Conservation (phyloP, 2,888 invertebrate genomes). For the Tipula lateralis region DNA sequence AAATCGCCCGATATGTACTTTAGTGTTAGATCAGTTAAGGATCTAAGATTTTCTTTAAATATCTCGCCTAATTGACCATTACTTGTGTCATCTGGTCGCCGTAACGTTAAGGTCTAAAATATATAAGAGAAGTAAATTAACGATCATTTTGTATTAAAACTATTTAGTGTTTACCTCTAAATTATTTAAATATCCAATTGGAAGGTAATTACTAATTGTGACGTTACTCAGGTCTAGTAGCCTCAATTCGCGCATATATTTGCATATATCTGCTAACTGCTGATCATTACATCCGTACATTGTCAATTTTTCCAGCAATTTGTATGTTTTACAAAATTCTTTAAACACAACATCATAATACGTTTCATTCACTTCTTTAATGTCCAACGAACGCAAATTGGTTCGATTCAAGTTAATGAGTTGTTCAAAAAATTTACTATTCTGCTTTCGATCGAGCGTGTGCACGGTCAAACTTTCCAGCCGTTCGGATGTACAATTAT, state of each 20-base stretch:
- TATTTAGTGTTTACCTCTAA: background rate
- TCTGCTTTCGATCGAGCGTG: background rate
- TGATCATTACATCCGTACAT: background rate
- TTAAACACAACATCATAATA: background rate
- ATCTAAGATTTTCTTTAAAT: no score
- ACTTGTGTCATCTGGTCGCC: no score
- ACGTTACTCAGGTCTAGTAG: background rate
- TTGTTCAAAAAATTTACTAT: background rate
- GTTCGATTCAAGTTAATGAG: background rate
- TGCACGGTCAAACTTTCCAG: background rate
- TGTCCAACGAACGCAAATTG: background rate
- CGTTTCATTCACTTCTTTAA: background rate
- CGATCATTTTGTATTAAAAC: no score
- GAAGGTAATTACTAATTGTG: background rate
- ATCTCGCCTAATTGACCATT: no score
- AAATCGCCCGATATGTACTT: no score
- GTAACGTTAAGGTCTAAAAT: no score
- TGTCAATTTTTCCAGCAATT: background rate
- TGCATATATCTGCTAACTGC: background rate
- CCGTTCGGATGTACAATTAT: background rate
- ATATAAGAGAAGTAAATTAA: no score
- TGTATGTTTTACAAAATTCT: background rate
- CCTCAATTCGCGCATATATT: background rate
- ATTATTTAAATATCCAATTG: background rate
- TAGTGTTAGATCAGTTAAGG: no score